Evolutionary conservation across 2,888 invertebrate species (phyloP), one percentile per base, ranked within the genome.

Genomic region (Nebria salina): DNA sequence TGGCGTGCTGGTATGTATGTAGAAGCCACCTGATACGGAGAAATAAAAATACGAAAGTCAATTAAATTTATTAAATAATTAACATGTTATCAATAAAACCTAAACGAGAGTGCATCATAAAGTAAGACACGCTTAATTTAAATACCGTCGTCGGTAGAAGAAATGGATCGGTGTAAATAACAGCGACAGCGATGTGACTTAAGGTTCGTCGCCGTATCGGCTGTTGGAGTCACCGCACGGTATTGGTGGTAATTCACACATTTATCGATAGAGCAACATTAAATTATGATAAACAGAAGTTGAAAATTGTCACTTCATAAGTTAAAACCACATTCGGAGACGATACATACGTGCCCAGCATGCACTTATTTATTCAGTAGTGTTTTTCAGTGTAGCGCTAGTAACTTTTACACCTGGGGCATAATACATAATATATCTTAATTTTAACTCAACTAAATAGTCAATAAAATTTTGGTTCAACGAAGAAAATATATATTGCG

Each of bases 231-330:
- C 75, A 20, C 64, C 75, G 15, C 42, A n/a, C 72, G 8, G 72
- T 34, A 34, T 8, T 8, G 42, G 15, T 43, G n/a, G n/a, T 54
- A 75, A 75, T 64, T 75, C 64, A 54, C 70, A 43, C 75, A 75
- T 43, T 64, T 75, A 75, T 75, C 75, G 75, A 75, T 20, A 75
- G 42, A 20, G 20, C 7, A 43, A 20, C 75, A 64, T 75, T 75
- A 75, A 75, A 75, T 75, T 75, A 75, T 75, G 75, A 75, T 75
- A 75, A 75, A 75, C 75, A 75, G 75, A 64, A 75, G 75, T 54
- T 75, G 75, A 26, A 64, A 75, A 25, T 54, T 75, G 75, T 54
- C 75, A 75, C 75, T 64, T 75, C 75, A 75, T 75, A 75, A 75
- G 43, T 75, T 54, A 54, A 54, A 75, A 64, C 75, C 26, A 20